A percentile compares a stretch with the other conserved stretches of the same genome.
Evolutionary conservation across 1,140 invertebrate genomes (phyloP).

Genomic region (Steinernema khuongi): DNA sequence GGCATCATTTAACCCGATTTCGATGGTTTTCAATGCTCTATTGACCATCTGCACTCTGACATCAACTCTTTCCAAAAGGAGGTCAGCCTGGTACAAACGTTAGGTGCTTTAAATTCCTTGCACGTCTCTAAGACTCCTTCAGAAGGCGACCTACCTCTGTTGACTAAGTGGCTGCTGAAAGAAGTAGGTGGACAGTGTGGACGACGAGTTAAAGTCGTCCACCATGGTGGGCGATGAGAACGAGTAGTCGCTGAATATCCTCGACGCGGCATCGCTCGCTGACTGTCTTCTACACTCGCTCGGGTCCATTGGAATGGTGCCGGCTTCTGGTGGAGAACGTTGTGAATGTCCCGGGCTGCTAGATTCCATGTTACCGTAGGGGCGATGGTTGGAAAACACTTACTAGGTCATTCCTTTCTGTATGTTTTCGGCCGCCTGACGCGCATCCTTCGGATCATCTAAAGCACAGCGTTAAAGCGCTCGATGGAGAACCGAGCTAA

Average conservation of each 20-base stretch:
- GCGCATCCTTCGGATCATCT: slow-evolving; percentile 2
- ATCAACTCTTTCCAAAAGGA: too few relatives aligned
- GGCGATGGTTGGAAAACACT: not conserved
- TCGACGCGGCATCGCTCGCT: not conserved
- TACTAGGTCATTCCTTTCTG: not conserved
- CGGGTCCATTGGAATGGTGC: not conserved
- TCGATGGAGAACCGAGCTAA: not conserved
- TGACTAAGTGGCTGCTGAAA: not conserved
- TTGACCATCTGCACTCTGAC: too few relatives aligned
- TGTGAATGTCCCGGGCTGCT: not conserved
- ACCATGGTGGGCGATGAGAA: not conserved
- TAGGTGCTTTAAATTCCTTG: too few relatives aligned
- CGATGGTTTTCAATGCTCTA: too few relatives aligned
- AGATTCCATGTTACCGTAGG: not conserved
- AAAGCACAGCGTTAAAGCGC: not conserved
- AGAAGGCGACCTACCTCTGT: not conserved
- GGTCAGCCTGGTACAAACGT: too few relatives aligned
- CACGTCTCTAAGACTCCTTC: too few relatives aligned
- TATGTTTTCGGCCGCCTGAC: not conserved
- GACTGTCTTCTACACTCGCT: not conserved
- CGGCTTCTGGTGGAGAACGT: not conserved
- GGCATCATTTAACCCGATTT: too few relatives aligned
- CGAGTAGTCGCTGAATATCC: not conserved
- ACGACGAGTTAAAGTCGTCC: not conserved
- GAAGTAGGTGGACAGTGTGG: not conserved